phyloP scores from a whole-genome alignment of 2,888 invertebrate species.

The Cheilosia variabilis region DNA sequence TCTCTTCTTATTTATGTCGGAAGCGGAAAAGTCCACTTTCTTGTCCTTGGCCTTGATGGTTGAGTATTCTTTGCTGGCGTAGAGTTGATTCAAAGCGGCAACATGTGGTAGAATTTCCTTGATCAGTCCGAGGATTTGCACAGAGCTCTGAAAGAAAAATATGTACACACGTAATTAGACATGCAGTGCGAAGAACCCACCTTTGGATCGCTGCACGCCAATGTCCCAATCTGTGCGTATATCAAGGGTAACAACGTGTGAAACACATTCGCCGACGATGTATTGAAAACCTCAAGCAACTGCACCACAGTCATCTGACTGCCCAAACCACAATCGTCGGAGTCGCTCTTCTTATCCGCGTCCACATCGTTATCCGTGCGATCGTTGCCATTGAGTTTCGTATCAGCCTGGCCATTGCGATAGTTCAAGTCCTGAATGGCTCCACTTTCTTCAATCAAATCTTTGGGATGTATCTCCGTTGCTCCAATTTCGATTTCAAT shows the following conservation, averaged over 20 bases:
- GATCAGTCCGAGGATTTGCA: constrained; percentile 93
- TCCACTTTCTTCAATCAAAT: constrained; percentile 81
- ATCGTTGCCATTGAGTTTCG: constrained; percentile 83
- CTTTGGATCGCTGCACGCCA: constrained; percentile 90
- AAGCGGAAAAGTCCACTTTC: constrained; percentile 59
- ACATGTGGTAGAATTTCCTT: constrained; percentile 95
- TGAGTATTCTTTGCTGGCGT: constrained; percentile 80
- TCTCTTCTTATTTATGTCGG: constrained; percentile 74
- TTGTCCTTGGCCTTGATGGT: constrained; percentile 60
- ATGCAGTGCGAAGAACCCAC: constrained; percentile 83
- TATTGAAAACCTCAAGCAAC: constrained; percentile 83
- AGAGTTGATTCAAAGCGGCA: constrained; percentile 91
- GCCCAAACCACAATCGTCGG: constrained; percentile 80
- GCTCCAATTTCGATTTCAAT: constrained; percentile 84
- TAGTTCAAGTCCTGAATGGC: constrained; percentile 81
- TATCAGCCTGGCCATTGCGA: constrained; percentile 80
- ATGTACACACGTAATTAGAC: background rate
- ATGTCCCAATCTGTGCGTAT: constrained; percentile 92
- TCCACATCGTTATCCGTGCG: constrained; percentile 80
- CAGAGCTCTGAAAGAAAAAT: constrained; percentile 87
- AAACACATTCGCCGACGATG: constrained; percentile 85
- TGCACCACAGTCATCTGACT: constrained; percentile 80
- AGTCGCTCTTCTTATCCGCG: constrained; percentile 79
- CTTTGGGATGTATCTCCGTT: constrained; percentile 82
- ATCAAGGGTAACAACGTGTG: constrained; percentile 93